Conservation (phyloP, 2,888 invertebrate species). For the Chymomyza caudatula region DNA sequence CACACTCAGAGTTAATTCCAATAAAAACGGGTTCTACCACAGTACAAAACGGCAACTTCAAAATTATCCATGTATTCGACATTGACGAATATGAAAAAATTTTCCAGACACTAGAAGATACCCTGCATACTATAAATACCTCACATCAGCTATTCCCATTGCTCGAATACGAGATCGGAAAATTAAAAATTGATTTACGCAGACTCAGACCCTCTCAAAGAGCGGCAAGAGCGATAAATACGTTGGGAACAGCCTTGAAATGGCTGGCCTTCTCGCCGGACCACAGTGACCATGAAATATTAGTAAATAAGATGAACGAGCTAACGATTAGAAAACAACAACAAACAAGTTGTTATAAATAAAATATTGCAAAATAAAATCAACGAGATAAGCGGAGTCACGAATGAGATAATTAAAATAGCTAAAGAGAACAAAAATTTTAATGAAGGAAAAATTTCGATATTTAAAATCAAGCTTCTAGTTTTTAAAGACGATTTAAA, state of each 20-base stretch:
- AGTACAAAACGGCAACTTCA: neutral
- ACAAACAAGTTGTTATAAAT: neutral
- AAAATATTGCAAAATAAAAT: neutral
- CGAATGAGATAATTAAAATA: neutral
- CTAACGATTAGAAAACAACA: neutral
- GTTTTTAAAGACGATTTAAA: slow-evolving; percentile 17
- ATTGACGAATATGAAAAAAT: neutral
- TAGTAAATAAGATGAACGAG: neutral
- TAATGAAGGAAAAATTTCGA: slow-evolving; percentile 4
- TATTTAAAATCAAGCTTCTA: slow-evolving; percentile 4
- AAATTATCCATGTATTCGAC: neutral
- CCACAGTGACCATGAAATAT: neutral
- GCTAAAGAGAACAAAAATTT: slow-evolving; percentile 10
- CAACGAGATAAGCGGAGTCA: neutral
- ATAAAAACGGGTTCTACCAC: neutral
- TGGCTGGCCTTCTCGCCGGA: neutral
- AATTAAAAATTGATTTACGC: neutral
- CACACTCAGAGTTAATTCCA: neutral
- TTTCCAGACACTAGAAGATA: slow-evolving; percentile 1
- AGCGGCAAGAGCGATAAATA: neutral
- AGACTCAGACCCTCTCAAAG: neutral
- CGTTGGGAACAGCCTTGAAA: neutral
- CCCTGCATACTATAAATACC: neutral
- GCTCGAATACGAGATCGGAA: neutral
- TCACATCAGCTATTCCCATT: neutral